phyloP scores from a whole-genome alignment of 2,797 vertebrate species.

The Sebastolobus altivelis region DNA sequence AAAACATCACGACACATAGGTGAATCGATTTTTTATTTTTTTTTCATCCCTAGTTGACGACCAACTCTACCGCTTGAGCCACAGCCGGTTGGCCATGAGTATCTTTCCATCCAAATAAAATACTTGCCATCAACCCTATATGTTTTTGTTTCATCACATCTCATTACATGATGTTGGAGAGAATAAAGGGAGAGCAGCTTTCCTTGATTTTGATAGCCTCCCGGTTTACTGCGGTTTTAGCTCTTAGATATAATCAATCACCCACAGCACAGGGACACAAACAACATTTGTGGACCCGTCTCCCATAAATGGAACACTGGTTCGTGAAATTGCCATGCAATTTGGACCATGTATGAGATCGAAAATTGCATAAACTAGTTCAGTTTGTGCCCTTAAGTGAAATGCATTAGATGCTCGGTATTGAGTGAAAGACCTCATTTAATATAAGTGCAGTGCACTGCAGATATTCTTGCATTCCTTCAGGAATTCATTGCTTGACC shows the following conservation, averaged over 20 bases:
- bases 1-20: too few relatives aligned
- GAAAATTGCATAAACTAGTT: slow-evolving; percentile 1
- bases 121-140: background rate
- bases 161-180: background rate
- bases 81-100: background rate
- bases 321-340: background rate
- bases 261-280: background rate
- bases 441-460: background rate
- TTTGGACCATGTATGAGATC: background rate
- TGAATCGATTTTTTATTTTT: too few relatives aligned
- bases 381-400: background rate
- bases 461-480: background rate
- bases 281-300: background rate
- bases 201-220: background rate
- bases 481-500: background rate
- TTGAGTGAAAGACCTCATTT: slow-evolving; percentile 19
- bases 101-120: slow-evolving; percentile 1
- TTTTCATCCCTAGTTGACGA: too few relatives aligned
- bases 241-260: slow-evolving; percentile 11
- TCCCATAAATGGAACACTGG: background rate
- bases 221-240: background rate
- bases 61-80: too few relatives aligned
- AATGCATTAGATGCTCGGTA: slow-evolving; percentile 6
- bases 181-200: background rate
- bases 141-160: background rate